Percentiles rank a stretch among this genome's conserved stretches.
Conservation (phyloP, 2,797 vertebrate species). For the Poecilia gillii region DNA sequence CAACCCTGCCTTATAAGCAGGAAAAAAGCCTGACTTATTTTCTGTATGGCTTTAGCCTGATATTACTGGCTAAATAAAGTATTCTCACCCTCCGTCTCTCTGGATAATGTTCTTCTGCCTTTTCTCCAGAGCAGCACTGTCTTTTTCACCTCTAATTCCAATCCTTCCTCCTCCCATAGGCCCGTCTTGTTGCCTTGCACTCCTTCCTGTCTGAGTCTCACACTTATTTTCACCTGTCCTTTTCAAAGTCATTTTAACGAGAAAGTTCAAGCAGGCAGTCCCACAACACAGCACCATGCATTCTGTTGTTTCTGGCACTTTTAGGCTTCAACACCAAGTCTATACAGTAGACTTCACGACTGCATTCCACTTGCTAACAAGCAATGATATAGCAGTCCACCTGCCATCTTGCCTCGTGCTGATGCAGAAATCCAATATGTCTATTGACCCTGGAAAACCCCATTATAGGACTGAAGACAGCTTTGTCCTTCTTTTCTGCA, state of each 20-base stretch:
- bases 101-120: constrained; percentile 1
- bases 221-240: constrained; percentile 20
- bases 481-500: background rate
- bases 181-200: constrained; percentile 13
- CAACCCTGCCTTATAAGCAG: constrained; percentile 7
- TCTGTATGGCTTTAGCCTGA: constrained; percentile 8
- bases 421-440: constrained; percentile 2
- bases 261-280: constrained; percentile 7
- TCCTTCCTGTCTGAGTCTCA: constrained; percentile 21
- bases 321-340: constrained; percentile 6
- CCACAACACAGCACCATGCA: background rate
- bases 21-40: constrained; percentile 4
- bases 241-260: constrained; percentile 32
- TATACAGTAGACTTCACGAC: background rate
- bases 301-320: constrained; percentile 13
- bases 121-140: background rate
- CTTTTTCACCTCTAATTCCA: constrained; percentile 15
- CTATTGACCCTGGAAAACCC: constrained; percentile 5
- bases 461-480: background rate
- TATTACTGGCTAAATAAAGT: constrained; percentile 20
- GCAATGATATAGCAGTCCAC: background rate
- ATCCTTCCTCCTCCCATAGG: constrained; percentile 1
- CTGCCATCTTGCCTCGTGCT: background rate
- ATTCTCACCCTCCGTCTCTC: constrained; percentile 6
- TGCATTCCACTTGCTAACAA: background rate